Percentiles rank a stretch among this genome's conserved stretches.
These are phyloP conservation scores for Myrmophylax atrothorax DNA, from an alignment of 2,113 vertebrate species.

Conservation along the genomic window DNA sequence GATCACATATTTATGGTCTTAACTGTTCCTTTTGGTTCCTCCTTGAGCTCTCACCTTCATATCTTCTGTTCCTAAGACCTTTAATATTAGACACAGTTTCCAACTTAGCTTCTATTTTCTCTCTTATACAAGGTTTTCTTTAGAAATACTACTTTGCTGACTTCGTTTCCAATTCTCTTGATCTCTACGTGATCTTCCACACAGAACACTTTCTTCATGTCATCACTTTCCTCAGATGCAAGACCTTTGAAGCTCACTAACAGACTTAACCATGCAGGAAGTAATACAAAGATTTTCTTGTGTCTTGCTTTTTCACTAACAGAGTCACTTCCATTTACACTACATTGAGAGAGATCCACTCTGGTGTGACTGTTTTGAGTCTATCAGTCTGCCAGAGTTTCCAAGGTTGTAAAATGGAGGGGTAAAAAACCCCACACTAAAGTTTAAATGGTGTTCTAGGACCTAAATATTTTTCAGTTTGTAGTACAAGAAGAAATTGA, in stretches of 20 bases:
- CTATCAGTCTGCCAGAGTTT: background rate
- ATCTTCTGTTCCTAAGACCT: conserved; percentile 9
- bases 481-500: background rate
- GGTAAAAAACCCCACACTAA: background rate
- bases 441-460: background rate
- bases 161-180: conserved; percentile 46
- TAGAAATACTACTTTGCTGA: conserved; percentile 18
- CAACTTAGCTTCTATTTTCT: conserved; percentile 2
- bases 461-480: background rate
- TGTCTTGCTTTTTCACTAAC: background rate
- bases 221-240: background rate
- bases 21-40: background rate
- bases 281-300: background rate
- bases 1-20: conserved; percentile 32
- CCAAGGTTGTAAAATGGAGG: background rate
- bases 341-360: background rate
- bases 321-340: background rate
- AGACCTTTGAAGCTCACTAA: conserved; percentile 38
- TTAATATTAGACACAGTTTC: background rate
- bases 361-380: background rate
- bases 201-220: background rate
- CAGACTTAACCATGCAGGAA: background rate
- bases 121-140: background rate
- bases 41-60: conserved; percentile 2
- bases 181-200: conserved; percentile 32